Percentiles rank a stretch among this genome's conserved stretches.
These are phyloP conservation scores for Lamprotornis superbus DNA, from an alignment of 2,113 vertebrate genomes.

Conservation along the genomic window DNA sequence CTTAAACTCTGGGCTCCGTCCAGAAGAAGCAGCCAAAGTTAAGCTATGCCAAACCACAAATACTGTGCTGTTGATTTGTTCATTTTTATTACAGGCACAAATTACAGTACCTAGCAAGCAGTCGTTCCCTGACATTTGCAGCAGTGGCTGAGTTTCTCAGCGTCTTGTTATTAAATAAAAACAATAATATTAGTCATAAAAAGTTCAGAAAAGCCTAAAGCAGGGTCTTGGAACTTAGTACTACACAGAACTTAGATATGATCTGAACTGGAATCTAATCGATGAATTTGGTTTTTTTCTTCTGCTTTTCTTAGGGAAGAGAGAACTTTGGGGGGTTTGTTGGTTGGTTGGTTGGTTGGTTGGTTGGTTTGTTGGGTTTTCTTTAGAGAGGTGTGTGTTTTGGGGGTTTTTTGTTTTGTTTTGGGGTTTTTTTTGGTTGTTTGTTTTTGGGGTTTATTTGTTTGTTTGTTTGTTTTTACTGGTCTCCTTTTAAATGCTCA, in stretches of 20 bases:
- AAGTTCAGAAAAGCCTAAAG: neutral
- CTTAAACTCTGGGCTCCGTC: neutral
- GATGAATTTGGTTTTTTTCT: neutral
- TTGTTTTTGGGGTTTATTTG: neutral
- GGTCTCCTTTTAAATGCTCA: rapidly evolving
- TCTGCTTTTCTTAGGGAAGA: neutral
- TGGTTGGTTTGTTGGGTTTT: too few species aligned
- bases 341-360: too few species aligned
- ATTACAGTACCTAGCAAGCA: neutral
- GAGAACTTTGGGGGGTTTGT: neutral
- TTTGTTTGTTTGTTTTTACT: neutral
- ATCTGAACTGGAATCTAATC: neutral
- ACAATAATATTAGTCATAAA: neutral
- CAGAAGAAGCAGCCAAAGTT: neutral
- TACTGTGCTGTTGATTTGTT: constrained; percentile 13
- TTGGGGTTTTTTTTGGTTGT: too few species aligned
- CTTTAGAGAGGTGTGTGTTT: too few species aligned
- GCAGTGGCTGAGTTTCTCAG: neutral
- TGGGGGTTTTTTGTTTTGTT: neutral
- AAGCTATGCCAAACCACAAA: constrained; percentile 21
- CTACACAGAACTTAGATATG: neutral
- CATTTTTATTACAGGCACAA: neutral
- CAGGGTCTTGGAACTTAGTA: neutral
- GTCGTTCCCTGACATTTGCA: neutral
- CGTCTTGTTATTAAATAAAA: neutral